Percentiles rank a stretch among this genome's conserved stretches.
These are phyloP conservation scores for Oophaga pumilio DNA, from an alignment of 2,113 vertebrate genomes.

Conservation along the genomic window DNA sequence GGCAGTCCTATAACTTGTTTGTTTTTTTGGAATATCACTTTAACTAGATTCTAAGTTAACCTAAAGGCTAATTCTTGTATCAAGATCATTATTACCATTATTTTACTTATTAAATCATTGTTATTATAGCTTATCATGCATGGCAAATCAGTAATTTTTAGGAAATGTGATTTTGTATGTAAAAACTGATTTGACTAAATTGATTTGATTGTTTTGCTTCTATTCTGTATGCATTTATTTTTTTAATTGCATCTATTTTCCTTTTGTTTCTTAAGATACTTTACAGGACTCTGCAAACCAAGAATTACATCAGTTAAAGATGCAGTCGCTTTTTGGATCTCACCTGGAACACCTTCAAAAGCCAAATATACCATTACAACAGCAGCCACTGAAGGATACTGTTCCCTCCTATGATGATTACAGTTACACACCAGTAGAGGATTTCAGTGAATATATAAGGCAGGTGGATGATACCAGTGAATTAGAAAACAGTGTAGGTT, in stretches of 20 bases:
- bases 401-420: conserved; percentile 63
- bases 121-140: no score
- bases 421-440: conserved; percentile 56
- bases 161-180: no score
- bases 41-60: no score
- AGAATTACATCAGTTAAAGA: conserved; percentile 62
- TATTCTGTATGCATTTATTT: background rate
- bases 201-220: no score
- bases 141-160: no score
- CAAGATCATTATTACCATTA: no score
- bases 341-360: conserved; percentile 59
- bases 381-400: conserved; percentile 66
- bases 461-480: conserved; percentile 61
- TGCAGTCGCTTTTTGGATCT: conserved; percentile 55
- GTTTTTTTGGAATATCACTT: no score
- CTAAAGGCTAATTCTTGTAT: no score
- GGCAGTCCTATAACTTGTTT: no score
- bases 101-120: no score
- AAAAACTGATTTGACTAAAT: no score
- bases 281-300: conserved; percentile 61
- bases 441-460: conserved; percentile 58
- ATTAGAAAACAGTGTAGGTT: conserved; percentile 33
- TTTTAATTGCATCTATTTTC: background rate
- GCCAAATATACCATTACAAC: conserved; percentile 55
- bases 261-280: conserved; percentile 66